These are phyloP conservation scores for Trissolcus brochymenae DNA, from an alignment of 2,888 invertebrate genomes.

Conservation along the genomic window DNA sequence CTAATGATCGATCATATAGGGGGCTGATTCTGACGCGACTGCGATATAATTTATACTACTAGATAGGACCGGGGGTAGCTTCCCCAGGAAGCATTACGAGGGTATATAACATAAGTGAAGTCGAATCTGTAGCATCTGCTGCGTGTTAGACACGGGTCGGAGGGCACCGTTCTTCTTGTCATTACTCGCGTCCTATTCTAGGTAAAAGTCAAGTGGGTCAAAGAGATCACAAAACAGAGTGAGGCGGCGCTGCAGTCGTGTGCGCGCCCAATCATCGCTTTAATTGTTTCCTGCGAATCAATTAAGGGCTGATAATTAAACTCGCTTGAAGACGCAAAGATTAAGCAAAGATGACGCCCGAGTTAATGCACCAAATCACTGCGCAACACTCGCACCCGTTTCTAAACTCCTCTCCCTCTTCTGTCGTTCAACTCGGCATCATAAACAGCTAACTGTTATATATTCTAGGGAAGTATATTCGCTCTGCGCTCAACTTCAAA, in stretches of 20 bases:
- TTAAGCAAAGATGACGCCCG: constrained; percentile 76
- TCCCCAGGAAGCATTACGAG: constrained; percentile 66
- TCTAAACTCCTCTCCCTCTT: constrained; percentile 6
- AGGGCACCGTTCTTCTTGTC: constrained; percentile 73
- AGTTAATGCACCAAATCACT: constrained; percentile 60
- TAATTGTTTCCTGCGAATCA: constrained; percentile 60
- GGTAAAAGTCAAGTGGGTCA: constrained; percentile 74
- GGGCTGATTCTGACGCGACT: constrained; percentile 74
- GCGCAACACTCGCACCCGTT: constrained; percentile 7
- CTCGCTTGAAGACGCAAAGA: constrained; percentile 63
- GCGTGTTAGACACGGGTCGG: constrained; percentile 75
- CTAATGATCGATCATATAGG: constrained; percentile 76
- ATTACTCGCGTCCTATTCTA: constrained; percentile 68
- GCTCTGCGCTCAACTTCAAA: constrained; percentile 30
- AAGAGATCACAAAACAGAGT: constrained; percentile 59
- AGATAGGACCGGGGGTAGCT: constrained; percentile 73
- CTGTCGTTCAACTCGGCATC: constrained; percentile 60
- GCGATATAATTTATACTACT: constrained; percentile 75
- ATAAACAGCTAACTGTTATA: constrained; percentile 69
- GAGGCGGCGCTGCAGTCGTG: background rate
- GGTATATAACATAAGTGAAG: constrained; percentile 58
- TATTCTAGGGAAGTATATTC: constrained; percentile 68
- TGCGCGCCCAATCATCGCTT: constrained; percentile 3
- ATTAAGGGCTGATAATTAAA: constrained; percentile 70
- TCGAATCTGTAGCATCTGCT: constrained; percentile 74